Percentiles rank a stretch among this genome's conserved stretches.
phyloP scores from a whole-genome alignment of 2,113 vertebrate genomes.

The Lutjanus erythropterus region DNA sequence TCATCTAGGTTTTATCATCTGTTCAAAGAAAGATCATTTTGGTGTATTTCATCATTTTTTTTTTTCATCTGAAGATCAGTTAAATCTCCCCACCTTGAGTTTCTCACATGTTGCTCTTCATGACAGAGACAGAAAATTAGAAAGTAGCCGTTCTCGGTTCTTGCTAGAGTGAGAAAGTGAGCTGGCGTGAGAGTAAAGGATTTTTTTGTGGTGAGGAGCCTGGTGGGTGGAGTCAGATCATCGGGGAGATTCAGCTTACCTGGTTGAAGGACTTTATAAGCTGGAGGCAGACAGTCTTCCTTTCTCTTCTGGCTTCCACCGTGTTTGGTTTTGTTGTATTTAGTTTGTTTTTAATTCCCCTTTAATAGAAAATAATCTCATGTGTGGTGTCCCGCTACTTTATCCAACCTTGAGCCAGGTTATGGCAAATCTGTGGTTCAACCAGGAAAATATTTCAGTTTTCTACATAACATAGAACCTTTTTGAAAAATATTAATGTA shows the following conservation, averaged over 20 bases:
- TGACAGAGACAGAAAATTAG: constrained; percentile 4
- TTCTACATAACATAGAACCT: background rate
- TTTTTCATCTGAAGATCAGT: background rate
- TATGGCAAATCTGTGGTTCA: too few species aligned
- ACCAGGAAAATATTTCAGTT: background rate
- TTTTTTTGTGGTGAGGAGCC: too few species aligned
- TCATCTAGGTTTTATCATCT: constrained; percentile 12
- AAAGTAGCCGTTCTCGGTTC: background rate
- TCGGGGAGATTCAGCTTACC: too few species aligned
- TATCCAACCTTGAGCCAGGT: too few species aligned
- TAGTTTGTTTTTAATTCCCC: too few species aligned
- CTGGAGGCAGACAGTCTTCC: too few species aligned
- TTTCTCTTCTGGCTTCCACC: too few species aligned
- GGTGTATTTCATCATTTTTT: constrained; percentile 8
- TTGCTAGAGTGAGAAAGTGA: background rate
- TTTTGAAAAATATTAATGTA: background rate
- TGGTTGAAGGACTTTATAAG: too few species aligned
- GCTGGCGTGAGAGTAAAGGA: background rate
- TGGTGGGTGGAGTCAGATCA: too few species aligned
- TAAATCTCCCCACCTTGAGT: background rate
- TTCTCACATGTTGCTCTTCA: background rate
- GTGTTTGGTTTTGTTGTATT: too few species aligned
- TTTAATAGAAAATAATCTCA: too few species aligned
- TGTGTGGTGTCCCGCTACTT: too few species aligned
- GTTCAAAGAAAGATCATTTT: background rate